A percentile compares a stretch with the other conserved stretches of the same genome.
phyloP scores from a whole-genome alignment of 2,113 vertebrate species.

The Entelurus aequoreus region DNA sequence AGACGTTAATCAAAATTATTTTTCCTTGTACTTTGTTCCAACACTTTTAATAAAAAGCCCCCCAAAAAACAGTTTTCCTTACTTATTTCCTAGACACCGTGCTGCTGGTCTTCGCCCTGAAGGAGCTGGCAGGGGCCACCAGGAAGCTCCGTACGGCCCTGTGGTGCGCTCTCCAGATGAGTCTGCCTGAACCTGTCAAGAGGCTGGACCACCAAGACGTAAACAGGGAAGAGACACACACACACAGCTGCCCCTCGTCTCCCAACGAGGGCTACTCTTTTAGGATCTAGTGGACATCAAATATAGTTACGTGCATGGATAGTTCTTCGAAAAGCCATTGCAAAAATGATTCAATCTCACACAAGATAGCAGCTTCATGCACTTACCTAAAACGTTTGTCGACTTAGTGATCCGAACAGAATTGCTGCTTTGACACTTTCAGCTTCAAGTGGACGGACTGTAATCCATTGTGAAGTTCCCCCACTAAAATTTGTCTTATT shows the following conservation, averaged over 20 bases:
- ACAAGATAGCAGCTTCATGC: not conserved
- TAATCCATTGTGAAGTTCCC: constrained; percentile 54
- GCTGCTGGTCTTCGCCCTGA: constrained; percentile 56
- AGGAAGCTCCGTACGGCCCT: constrained; percentile 63
- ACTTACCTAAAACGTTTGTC: not conserved
- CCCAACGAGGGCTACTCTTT: constrained; percentile 27
- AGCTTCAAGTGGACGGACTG: constrained; percentile 32
- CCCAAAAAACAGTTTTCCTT: not conserved
- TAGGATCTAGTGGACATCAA: constrained; percentile 14
- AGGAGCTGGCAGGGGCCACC: constrained; percentile 62
- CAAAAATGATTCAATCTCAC: constrained; percentile 7
- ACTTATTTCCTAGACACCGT: constrained; percentile 50
- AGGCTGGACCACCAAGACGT: constrained; percentile 18
- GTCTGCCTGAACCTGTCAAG: constrained; percentile 40
- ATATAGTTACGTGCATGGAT: not conserved
- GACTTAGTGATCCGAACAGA: constrained; percentile 38
- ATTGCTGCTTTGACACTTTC: constrained; percentile 11
- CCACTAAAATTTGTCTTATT: constrained; percentile 38
- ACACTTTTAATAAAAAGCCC: too few relatives aligned
- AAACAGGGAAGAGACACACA: not conserved
- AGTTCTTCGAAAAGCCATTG: not conserved
- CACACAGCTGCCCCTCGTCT: constrained; percentile 10
- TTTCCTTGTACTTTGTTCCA: too few relatives aligned
- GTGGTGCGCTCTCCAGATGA: constrained; percentile 71
- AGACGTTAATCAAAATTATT: too few relatives aligned